phyloP scores from a whole-genome alignment of 2,888 invertebrate species.

The Drosophila rellima region DNA sequence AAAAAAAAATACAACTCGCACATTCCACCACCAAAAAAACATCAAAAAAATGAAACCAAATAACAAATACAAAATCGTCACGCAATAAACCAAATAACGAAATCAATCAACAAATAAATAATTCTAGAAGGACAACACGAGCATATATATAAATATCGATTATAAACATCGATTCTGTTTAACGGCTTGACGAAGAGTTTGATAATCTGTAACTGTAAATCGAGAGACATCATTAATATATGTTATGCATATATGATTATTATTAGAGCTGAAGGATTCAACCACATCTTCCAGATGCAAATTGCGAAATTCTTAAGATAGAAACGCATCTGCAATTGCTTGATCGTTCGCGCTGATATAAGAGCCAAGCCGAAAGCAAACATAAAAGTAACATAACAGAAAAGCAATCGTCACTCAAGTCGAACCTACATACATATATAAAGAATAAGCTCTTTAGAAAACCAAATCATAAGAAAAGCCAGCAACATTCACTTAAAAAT shows the following conservation, averaged over 20 bases:
- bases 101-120: constrained; percentile 39
- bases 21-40: constrained; percentile 77
- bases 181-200: constrained; percentile 44
- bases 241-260: constrained; percentile 36
- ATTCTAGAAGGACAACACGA: constrained; percentile 57
- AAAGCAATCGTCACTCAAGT: constrained; percentile 39
- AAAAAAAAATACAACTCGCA: constrained; percentile 73
- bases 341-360: constrained; percentile 38
- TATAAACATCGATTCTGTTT: constrained; percentile 24
- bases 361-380: constrained; percentile 40
- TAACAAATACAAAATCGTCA: constrained; percentile 46
- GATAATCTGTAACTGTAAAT: constrained; percentile 36
- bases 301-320: constrained; percentile 49
- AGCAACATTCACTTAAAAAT: constrained; percentile 86
- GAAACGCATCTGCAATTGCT: constrained; percentile 34
- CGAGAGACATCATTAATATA: constrained; percentile 31
- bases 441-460: constrained; percentile 46
- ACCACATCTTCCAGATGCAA: constrained; percentile 60
- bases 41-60: constrained; percentile 37
- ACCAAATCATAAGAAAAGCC: constrained; percentile 55
- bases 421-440: constrained; percentile 16
- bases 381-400: constrained; percentile 53
- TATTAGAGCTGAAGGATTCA: constrained; percentile 42
- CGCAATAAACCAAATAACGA: constrained; percentile 50
- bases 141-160: constrained; percentile 33